A percentile compares a stretch with the other conserved stretches of the same genome.
Evolutionary conservation across 2,797 vertebrate species (phyloP).

Genomic region (Onychomys torridus): DNA sequence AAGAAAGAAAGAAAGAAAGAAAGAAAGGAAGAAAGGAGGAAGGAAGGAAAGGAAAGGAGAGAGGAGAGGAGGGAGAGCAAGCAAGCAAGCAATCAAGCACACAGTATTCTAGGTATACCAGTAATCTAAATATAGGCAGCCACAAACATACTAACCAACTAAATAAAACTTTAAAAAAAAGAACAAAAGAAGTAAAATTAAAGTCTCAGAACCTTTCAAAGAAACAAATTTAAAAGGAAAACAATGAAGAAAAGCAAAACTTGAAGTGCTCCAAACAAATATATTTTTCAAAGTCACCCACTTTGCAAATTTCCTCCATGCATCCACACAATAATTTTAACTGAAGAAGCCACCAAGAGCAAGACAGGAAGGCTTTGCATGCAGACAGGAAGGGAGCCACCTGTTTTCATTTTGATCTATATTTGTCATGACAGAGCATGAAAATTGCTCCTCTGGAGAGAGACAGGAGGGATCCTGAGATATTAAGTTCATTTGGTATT

Average conservation of each 20-base stretch:
- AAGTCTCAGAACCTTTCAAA: background rate
- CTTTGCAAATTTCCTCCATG: background rate
- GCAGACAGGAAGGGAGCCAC: background rate
- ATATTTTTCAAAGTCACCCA: background rate
- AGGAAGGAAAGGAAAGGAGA: accelerated
- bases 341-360: background rate
- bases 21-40: too few species aligned
- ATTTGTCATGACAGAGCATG: slow-evolving; percentile 76
- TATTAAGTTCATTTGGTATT: slow-evolving; percentile 66
- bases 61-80: too few species aligned
- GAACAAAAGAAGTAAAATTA: background rate
- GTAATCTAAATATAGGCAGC: background rate
- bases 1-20: too few species aligned
- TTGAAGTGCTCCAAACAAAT: background rate
- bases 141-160: background rate
- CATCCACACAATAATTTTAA: background rate
- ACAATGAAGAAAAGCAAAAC: background rate
- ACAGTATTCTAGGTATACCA: background rate
- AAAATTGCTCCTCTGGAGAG: slow-evolving; percentile 66
- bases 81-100: background rate
- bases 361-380: background rate
- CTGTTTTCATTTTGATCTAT: slow-evolving; percentile 74
- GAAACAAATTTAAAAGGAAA: background rate
- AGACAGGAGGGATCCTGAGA: slow-evolving; percentile 68
- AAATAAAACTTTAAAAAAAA: background rate